phyloP scores from a whole-genome alignment of 1,140 invertebrate species.

The Rhagoletis pomonella region DNA sequence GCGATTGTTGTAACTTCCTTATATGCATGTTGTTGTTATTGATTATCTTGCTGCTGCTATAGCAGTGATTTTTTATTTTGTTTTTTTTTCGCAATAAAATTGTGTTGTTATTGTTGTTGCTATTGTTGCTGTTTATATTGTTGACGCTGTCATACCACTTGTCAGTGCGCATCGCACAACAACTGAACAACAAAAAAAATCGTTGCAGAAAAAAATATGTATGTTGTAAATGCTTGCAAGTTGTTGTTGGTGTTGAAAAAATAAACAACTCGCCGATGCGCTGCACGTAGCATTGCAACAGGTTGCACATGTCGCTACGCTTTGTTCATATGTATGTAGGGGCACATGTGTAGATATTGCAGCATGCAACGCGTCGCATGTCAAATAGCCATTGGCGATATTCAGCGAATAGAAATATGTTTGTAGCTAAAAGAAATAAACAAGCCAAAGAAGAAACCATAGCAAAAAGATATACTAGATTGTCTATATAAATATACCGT shows the following conservation, averaged over 20 bases:
- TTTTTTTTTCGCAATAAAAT: neutral
- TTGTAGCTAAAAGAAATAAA: neutral
- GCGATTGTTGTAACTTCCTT: neutral
- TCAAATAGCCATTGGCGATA: slow-evolving; percentile 35
- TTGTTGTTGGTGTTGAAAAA: neutral
- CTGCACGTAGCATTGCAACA: slow-evolving; percentile 36
- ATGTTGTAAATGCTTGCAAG: neutral
- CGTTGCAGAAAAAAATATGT: neutral
- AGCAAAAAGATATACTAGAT: neutral
- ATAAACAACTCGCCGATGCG: neutral
- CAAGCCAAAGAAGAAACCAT: neutral
- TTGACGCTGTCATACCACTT: slow-evolving; percentile 21
- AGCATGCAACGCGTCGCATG: slow-evolving; percentile 18
- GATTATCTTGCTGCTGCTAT: slow-evolving; percentile 56
- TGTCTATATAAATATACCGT: neutral
- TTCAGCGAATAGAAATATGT: neutral
- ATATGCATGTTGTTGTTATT: slow-evolving; percentile 28
- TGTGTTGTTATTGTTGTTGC: slow-evolving; percentile 26
- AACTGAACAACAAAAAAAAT: neutral
- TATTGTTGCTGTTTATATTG: slow-evolving; percentile 25
- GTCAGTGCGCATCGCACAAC: slow-evolving; percentile 18
- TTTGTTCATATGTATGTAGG: neutral
- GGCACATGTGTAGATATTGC: neutral
- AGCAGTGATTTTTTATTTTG: slow-evolving; percentile 45
- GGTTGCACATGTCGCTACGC: slow-evolving; percentile 21